These are phyloP conservation scores for Etheostoma nigrum DNA, from an alignment of 2,797 vertebrate species.

Conservation along the genomic window DNA sequence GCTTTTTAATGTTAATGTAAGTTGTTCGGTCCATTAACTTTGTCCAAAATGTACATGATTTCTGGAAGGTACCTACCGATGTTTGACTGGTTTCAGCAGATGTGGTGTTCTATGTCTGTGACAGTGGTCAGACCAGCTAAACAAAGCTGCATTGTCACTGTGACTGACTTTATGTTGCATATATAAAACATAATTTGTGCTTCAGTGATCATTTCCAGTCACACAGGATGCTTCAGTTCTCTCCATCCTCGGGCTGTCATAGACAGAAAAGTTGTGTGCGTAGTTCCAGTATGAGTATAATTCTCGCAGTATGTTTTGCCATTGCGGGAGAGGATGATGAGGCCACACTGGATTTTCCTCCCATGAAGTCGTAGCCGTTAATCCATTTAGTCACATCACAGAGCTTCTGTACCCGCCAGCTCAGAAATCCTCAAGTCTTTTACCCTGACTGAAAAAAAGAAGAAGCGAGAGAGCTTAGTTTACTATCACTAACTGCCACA, in stretches of 20 bases:
- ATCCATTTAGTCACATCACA: constrained; percentile 83
- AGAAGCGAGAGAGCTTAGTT: constrained; percentile 63
- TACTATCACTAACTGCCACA: constrained; percentile 74
- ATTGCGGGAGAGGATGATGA: constrained; percentile 33
- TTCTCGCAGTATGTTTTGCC: constrained; percentile 1
- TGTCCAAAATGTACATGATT: not conserved
- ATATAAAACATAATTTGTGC: not conserved
- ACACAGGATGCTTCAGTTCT: not conserved
- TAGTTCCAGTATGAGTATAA: not conserved
- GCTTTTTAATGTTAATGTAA: too few species aligned
- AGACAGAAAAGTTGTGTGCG: constrained; percentile 9
- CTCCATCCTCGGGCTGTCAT: not conserved
- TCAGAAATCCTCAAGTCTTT: constrained; percentile 79
- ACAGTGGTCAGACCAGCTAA: not conserved
- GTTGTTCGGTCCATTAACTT: too few species aligned
- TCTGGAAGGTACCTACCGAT: not conserved
- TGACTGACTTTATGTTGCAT: not conserved
- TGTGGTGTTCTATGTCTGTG: not conserved
- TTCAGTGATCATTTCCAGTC: not conserved
- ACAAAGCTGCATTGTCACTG: not conserved
- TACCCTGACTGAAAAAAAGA: constrained; percentile 49
- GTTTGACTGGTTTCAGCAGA: not conserved
- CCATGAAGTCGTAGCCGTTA: constrained; percentile 69
- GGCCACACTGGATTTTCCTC: constrained; percentile 48
- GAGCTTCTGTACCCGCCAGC: constrained; percentile 71